A percentile compares a stretch with the other conserved stretches of the same genome.
These are phyloP conservation scores for Panopea generosa DNA, from an alignment of 2,888 invertebrate genomes.

Conservation along the genomic window DNA sequence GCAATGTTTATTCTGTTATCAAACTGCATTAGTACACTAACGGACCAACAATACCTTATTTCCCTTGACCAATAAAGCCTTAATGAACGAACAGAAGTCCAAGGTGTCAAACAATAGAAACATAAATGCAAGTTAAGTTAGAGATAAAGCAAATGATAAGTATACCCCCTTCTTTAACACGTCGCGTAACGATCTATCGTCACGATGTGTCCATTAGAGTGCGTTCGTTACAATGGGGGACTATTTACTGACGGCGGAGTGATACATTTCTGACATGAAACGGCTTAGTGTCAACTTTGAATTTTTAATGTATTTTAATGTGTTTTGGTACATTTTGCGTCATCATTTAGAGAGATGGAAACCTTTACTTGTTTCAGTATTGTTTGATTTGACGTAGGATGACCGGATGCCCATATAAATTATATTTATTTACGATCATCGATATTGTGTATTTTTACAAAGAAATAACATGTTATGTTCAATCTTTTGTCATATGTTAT, in stretches of 20 bases:
- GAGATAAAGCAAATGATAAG: background rate
- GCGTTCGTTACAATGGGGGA: too few species aligned
- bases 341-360: too few species aligned
- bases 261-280: background rate
- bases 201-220: constrained; percentile 6
- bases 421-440: too few species aligned
- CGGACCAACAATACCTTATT: background rate
- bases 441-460: too few species aligned
- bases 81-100: background rate
- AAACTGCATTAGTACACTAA: constrained; percentile 23
- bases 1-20: constrained; percentile 43
- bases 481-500: too few species aligned
- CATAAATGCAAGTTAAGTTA: background rate
- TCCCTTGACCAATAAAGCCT: constrained; percentile 8
- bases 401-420: too few species aligned
- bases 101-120: constrained; percentile 4
- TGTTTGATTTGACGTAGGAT: too few species aligned
- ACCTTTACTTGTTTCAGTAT: too few species aligned
- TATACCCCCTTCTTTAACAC: constrained; percentile 2
- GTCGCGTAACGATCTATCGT: background rate
- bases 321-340: too few species aligned
- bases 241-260: background rate
- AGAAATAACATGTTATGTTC: too few species aligned
- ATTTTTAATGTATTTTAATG: too few species aligned
- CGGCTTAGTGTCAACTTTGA: constrained; percentile 4